Evolutionary conservation across 2,113 vertebrate genomes (phyloP).

Genomic region (Scolopax mira): DNA sequence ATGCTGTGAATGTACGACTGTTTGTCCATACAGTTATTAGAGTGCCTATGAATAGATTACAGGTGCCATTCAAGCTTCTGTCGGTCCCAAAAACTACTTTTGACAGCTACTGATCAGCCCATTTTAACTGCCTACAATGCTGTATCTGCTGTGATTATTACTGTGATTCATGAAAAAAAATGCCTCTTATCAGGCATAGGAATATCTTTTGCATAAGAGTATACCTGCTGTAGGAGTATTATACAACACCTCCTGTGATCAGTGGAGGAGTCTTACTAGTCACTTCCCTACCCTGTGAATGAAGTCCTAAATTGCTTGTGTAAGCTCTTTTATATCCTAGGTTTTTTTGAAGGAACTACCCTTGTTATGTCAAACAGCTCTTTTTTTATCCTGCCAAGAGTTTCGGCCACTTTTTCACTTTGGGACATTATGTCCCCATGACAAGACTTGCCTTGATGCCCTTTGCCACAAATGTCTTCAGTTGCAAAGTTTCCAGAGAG

Average conservation of each 20-base stretch:
- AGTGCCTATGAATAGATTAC: background rate
- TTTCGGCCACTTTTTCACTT: background rate
- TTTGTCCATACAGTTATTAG: background rate
- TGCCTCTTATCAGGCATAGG: background rate
- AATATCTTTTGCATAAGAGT: constrained; percentile 5
- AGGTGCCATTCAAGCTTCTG: background rate
- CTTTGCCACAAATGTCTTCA: background rate
- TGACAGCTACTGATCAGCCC: background rate
- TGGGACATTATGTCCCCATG: background rate
- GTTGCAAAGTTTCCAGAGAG: background rate
- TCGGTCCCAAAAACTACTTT: background rate
- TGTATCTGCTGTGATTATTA: background rate
- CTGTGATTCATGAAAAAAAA: background rate
- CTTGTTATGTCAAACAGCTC: background rate
- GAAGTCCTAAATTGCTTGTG: background rate
- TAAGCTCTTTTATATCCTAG: background rate
- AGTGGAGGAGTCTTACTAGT: background rate
- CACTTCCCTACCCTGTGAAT: background rate
- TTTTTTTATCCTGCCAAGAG: background rate
- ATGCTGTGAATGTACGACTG: background rate
- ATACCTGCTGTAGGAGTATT: background rate
- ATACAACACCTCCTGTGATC: background rate
- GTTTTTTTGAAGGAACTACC: background rate
- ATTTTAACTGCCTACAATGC: background rate
- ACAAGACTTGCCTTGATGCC: background rate